phyloP scores from a whole-genome alignment of 2,888 invertebrate species.

The Heliconius hortense region DNA sequence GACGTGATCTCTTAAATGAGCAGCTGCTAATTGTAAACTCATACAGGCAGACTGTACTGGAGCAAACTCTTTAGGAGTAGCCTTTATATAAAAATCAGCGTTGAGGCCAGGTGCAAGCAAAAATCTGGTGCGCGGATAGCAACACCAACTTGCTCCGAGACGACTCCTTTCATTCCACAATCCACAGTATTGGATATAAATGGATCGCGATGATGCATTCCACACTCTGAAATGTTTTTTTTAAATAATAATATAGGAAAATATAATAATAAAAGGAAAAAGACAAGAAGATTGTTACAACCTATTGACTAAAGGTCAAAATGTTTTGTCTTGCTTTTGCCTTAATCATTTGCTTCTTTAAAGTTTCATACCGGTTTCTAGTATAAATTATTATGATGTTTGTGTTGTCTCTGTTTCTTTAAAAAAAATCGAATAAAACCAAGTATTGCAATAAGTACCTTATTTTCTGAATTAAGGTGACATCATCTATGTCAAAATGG shows the following conservation, averaged over 20 bases:
- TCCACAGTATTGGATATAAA: slow-evolving; percentile 61
- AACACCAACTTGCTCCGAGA: slow-evolving; percentile 61
- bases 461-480: slow-evolving; percentile 15
- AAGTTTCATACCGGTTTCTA: not conserved
- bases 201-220: slow-evolving; percentile 54
- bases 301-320: slow-evolving; percentile 24
- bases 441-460: slow-evolving; percentile 5
- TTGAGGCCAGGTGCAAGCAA: slow-evolving; percentile 61
- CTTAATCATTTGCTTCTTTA: not conserved
- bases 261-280: not conserved
- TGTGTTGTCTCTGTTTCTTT: not conserved
- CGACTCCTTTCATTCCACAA: slow-evolving; percentile 58
- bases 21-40: slow-evolving; percentile 59
- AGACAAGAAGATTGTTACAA: slow-evolving; percentile 11
- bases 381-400: not conserved
- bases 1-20: slow-evolving; percentile 60
- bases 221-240: slow-evolving; percentile 53
- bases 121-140: slow-evolving; percentile 60
- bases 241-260: slow-evolving; percentile 1
- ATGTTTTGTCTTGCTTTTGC: not conserved
- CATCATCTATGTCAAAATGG: slow-evolving; percentile 9
- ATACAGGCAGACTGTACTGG: slow-evolving; percentile 51
- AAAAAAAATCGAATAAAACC: not conserved
- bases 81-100: slow-evolving; percentile 52
- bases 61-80: slow-evolving; percentile 52